phyloP scores from a whole-genome alignment of 2,113 vertebrate genomes.

The human (Homo sapiens) region DNA sequence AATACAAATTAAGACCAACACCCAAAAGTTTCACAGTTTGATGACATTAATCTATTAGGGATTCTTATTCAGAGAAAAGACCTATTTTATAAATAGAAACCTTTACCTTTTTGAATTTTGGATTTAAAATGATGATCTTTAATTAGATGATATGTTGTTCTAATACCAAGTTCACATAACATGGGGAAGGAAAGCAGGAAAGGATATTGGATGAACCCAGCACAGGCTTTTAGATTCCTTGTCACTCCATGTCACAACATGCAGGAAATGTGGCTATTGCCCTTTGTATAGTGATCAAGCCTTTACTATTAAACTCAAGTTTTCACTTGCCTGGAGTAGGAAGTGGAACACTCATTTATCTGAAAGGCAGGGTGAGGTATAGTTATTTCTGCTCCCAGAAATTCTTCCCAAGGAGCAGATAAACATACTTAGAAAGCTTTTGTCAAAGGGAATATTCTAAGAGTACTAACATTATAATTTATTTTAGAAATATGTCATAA shows the following conservation, averaged over 20 bases:
- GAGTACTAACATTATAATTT: background rate
- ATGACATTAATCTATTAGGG: background rate
- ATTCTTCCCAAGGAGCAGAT: slow-evolving; percentile 62
- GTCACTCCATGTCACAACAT: background rate
- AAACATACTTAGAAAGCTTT: background rate
- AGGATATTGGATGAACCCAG: background rate
- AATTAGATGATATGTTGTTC: background rate
- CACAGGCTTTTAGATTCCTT: background rate
- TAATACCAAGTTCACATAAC: background rate
- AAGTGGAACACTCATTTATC: slow-evolving; percentile 65
- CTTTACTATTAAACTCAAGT: slow-evolving; percentile 71
- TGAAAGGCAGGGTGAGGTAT: slow-evolving; percentile 70
- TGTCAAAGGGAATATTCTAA: background rate
- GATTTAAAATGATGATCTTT: slow-evolving; percentile 20
- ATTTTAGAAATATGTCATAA: slow-evolving; percentile 16
- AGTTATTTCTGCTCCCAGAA: slow-evolving; percentile 76
- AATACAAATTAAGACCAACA: slow-evolving; percentile 55
- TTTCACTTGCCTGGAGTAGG: slow-evolving; percentile 74
- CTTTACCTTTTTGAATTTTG: slow-evolving; percentile 4
- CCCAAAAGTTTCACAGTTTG: background rate
- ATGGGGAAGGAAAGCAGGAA: background rate
- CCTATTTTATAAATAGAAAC: slow-evolving; percentile 32
- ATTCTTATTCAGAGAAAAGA: slow-evolving; percentile 35
- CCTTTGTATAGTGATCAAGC: background rate
- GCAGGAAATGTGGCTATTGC: background rate